phyloP scores from a whole-genome alignment of 1,140 invertebrate genomes.

The Pogonognathellus flavescens region DNA sequence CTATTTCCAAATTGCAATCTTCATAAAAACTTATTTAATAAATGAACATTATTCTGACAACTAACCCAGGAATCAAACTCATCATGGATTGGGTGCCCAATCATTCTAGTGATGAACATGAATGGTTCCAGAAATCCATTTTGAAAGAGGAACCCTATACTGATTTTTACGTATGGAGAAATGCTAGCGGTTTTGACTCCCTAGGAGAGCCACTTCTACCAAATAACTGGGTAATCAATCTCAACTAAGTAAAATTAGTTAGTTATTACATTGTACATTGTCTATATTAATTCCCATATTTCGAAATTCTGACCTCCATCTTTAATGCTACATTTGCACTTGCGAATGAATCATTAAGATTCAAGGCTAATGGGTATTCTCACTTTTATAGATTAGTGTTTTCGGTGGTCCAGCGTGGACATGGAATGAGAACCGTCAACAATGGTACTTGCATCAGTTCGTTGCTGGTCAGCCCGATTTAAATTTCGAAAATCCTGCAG shows the following conservation, averaged over 20 bases:
- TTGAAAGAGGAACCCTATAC: background rate
- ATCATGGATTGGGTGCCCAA: slow-evolving; percentile 81
- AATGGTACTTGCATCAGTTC: slow-evolving; percentile 84
- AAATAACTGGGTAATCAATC: slow-evolving; percentile 23
- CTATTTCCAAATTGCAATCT: too few relatives aligned
- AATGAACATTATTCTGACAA: too few relatives aligned
- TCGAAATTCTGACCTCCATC: too few relatives aligned
- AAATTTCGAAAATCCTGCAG: slow-evolving; percentile 78
- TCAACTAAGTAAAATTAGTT: too few relatives aligned
- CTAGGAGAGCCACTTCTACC: slow-evolving; percentile 1
- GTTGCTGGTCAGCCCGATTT: slow-evolving; percentile 80
- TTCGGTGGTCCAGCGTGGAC: slow-evolving; percentile 82
- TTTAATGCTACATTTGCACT: too few relatives aligned
- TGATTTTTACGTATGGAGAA: slow-evolving; percentile 25
- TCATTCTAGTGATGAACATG: slow-evolving; percentile 72
- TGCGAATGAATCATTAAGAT: background rate
- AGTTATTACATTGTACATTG: too few relatives aligned
- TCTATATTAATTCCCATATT: too few relatives aligned
- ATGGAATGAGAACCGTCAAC: slow-evolving; percentile 76
- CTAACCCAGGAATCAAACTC: slow-evolving; percentile 73
- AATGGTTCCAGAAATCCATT: slow-evolving; percentile 71
- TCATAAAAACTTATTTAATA: background rate
- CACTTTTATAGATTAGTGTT: slow-evolving; percentile 66
- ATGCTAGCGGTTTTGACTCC: slow-evolving; percentile 1
- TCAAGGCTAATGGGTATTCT: too few relatives aligned